Conservation (phyloP, 1,140 invertebrate genomes). For the Heliconius himera region DNA sequence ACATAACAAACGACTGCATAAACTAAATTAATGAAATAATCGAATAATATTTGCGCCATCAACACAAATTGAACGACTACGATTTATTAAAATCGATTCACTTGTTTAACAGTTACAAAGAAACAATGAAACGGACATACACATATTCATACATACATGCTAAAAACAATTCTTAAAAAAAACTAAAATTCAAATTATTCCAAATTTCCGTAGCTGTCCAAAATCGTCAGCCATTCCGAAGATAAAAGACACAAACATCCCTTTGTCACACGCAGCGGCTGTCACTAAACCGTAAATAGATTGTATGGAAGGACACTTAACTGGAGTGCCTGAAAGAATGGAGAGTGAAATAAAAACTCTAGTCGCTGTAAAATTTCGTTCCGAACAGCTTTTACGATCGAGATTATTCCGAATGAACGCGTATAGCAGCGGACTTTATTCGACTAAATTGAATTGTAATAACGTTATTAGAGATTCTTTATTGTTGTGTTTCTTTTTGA, state of each 20-base stretch:
- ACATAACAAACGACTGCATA: too few species aligned
- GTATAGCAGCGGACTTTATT: conserved; percentile 23
- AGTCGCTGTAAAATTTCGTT: conserved; percentile 30
- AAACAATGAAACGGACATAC: too few species aligned
- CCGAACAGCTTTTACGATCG: conserved; percentile 20
- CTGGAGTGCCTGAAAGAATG: conserved; percentile 26
- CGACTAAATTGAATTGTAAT: conserved; percentile 24
- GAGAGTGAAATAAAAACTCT: conserved; percentile 30
- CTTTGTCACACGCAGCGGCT: background rate
- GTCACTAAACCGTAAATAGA: conserved; percentile 19
- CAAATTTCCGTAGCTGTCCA: background rate
- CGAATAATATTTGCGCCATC: too few species aligned
- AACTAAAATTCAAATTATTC: background rate
- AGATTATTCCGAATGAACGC: conserved; percentile 27
- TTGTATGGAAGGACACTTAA: conserved; percentile 25
- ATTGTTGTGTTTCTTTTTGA: background rate
- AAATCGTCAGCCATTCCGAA: background rate
- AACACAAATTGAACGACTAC: too few species aligned
- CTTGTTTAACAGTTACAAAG: too few species aligned
- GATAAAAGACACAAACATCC: conserved; percentile 1
- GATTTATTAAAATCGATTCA: too few species aligned
- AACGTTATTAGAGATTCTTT: conserved; percentile 27
- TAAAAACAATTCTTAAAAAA: background rate
- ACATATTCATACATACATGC: too few species aligned
- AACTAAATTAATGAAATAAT: too few species aligned